Percentiles rank a stretch among this genome's conserved stretches.
Evolutionary conservation across 1,140 invertebrate species (phyloP).

Genomic region (Pseudomyrmex gracilis): DNA sequence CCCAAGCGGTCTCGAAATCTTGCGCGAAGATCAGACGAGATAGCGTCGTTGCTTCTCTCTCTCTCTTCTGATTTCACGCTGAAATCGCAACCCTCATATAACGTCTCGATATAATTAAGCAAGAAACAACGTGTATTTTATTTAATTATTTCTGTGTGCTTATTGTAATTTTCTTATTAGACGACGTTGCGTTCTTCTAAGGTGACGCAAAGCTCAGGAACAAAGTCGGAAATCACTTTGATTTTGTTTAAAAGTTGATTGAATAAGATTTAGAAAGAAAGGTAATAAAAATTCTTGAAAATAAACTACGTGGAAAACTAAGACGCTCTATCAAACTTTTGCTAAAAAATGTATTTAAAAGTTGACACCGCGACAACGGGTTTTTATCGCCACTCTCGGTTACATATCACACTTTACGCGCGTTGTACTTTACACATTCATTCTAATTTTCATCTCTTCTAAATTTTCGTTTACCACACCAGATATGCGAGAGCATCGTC

Average conservation of each 20-base stretch:
- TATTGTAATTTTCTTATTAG: neutral
- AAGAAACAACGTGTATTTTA: neutral
- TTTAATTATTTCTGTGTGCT: neutral
- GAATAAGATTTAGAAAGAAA: neutral
- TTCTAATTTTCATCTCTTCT: constrained; percentile 3
- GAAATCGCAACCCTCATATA: constrained; percentile 1
- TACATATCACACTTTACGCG: neutral
- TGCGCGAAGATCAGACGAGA: neutral
- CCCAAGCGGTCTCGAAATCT: constrained; percentile 25
- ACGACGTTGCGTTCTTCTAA: neutral
- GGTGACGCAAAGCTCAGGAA: neutral
- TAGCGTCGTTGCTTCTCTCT: neutral
- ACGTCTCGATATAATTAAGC: neutral
- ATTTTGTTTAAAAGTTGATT: neutral
- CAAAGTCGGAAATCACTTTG: neutral
- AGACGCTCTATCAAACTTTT: neutral
- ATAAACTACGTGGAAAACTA: neutral
- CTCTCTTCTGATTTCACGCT: constrained; percentile 24
- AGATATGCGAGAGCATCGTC: neutral
- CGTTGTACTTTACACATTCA: constrained; percentile 1
- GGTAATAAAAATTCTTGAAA: neutral
- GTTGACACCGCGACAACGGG: neutral
- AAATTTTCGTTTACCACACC: neutral
- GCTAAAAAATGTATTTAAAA: constrained; percentile 3
- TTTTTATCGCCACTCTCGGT: constrained; percentile 16